Conservation (phyloP, 1,140 invertebrate species). For the Helicoverpa armigera region DNA sequence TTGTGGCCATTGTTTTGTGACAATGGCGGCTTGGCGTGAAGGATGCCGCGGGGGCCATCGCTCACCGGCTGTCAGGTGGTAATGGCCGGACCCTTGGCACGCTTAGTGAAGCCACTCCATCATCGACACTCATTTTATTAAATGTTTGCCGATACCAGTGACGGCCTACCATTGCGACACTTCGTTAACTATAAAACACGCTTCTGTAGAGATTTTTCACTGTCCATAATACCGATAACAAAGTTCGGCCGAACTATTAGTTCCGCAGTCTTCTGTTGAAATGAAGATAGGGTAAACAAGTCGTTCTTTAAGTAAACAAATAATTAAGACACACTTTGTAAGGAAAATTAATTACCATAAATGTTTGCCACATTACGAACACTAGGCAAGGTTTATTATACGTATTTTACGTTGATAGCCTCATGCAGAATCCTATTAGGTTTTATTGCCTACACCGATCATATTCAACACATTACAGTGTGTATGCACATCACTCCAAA, state of each 20-base stretch:
- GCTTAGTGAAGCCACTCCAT: conserved; percentile 71
- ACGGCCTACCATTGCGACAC: conserved; percentile 67
- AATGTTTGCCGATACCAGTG: conserved; percentile 67
- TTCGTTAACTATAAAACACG: conserved; percentile 65
- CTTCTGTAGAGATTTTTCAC: conserved; percentile 49
- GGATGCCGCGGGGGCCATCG: conserved; percentile 72
- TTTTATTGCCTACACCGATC: conserved; percentile 12
- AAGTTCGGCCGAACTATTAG: conserved; percentile 24
- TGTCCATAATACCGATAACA: conserved; percentile 50
- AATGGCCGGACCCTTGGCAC: conserved; percentile 71
- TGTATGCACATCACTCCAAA: background rate
- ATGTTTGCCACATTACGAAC: conserved; percentile 25
- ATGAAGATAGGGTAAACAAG: background rate
- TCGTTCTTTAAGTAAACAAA: background rate
- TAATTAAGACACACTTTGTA: background rate
- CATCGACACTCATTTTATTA: conserved; percentile 75
- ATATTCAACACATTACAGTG: conserved; percentile 7
- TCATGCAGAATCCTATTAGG: background rate
- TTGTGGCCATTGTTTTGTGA: conserved; percentile 78
- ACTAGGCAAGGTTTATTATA: background rate
- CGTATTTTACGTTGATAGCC: conserved; percentile 13
- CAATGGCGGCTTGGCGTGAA: conserved; percentile 69
- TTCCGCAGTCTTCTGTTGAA: background rate
- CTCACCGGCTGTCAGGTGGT: conserved; percentile 79
- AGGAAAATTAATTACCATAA: background rate